Conservation (phyloP, 2,113 vertebrate species). For the Sciurus niger region DNA sequence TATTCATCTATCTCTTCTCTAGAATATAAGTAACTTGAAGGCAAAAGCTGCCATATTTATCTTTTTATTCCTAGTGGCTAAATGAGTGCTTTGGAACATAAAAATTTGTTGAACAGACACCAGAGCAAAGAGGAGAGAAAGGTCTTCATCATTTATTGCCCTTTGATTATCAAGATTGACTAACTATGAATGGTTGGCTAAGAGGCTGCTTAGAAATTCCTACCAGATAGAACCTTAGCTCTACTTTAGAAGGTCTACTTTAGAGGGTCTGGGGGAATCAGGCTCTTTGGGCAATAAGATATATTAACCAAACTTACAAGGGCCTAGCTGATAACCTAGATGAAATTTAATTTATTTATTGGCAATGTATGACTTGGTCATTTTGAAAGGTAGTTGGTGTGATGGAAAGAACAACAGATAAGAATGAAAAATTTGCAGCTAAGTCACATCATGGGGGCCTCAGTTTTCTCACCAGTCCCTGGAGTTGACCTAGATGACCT, state of each 20-base stretch:
- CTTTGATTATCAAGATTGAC: not conserved
- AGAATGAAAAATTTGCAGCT: not conserved
- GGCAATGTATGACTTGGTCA: not conserved
- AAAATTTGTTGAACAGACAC: not conserved
- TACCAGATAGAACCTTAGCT: not conserved
- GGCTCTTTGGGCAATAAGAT: not conserved
- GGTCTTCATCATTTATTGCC: not conserved
- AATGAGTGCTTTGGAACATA: not conserved
- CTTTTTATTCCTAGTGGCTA: not conserved
- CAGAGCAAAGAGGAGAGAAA: not conserved
- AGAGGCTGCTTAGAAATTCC: slow-evolving; percentile 30
- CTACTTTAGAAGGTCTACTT: not conserved
- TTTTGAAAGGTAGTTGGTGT: not conserved
- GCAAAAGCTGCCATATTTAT: not conserved
- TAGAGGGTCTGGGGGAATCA: not conserved
- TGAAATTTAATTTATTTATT: not conserved
- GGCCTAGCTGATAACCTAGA: not conserved
- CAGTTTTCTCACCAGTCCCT: not conserved
- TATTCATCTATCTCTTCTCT: not conserved
- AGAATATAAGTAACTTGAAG: not conserved
- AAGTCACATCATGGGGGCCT: accelerated
- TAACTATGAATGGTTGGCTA: not conserved
- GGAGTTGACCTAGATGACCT: not conserved
- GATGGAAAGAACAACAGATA: not conserved
- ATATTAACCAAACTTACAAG: not conserved